Evolutionary conservation across 2,888 invertebrate species (phyloP).

Genomic region (Pollenia amentaria): DNA sequence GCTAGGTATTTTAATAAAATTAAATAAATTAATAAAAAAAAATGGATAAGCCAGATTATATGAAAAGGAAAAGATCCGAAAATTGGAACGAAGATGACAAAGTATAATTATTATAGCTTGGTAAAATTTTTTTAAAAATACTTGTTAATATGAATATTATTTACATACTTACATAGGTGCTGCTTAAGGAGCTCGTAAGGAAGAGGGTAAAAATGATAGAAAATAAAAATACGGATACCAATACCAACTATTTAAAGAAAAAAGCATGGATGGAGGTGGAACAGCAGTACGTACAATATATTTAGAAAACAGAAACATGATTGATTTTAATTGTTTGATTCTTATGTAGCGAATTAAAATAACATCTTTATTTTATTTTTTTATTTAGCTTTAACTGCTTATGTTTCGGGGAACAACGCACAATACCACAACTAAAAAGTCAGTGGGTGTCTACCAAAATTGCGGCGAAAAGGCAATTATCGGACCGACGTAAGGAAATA

Average conservation of each 20-base stretch:
- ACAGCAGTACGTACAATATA: neutral
- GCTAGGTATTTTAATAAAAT: too few relatives aligned
- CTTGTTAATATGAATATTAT: too few relatives aligned
- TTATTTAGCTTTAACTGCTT: neutral
- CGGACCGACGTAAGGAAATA: neutral
- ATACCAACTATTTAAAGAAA: neutral
- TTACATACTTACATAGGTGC: too few relatives aligned
- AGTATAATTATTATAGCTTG: neutral
- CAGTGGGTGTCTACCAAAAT: constrained; percentile 4
- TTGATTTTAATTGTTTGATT: neutral
- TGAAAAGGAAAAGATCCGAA: neutral
- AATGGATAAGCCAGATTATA: neutral
- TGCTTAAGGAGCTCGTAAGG: neutral
- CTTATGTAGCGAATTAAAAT: neutral
- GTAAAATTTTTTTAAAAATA: too few relatives aligned
- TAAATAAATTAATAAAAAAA: neutral
- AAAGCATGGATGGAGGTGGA: constrained; percentile 20
- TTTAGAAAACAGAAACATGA: neutral
- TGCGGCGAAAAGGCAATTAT: neutral
- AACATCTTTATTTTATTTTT: neutral
- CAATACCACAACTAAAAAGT: neutral
- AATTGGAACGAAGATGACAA: neutral
- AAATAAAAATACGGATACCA: constrained; percentile 1
- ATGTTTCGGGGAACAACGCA: neutral
- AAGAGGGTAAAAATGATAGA: neutral